These are phyloP conservation scores for Coturnix japonica DNA, from an alignment of 2,113 vertebrate species.

Conservation along the genomic window DNA sequence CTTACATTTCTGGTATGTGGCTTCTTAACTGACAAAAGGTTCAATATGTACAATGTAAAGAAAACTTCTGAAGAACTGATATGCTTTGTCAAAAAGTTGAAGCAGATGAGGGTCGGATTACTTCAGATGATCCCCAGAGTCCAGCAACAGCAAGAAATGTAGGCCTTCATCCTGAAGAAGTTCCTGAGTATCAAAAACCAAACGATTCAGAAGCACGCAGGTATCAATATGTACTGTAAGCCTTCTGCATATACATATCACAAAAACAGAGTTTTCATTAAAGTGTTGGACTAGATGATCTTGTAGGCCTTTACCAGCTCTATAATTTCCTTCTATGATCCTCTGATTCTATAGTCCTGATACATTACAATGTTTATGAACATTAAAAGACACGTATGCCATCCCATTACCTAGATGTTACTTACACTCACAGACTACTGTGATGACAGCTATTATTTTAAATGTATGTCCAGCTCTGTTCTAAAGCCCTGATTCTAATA, in stretches of 20 bases:
- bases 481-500: neutral
- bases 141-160: neutral
- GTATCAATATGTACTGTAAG: neutral
- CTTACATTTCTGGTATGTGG: constrained; percentile 22
- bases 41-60: accelerated
- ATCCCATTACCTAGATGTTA: neutral
- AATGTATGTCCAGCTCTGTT: neutral
- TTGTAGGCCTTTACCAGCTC: too few relatives aligned
- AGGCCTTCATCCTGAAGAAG: constrained; percentile 8
- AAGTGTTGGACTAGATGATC: too few relatives aligned
- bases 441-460: neutral
- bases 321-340: too few relatives aligned
- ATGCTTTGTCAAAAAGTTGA: neutral
- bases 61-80: neutral
- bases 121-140: constrained; percentile 24
- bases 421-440: neutral
- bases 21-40: neutral
- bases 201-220: neutral
- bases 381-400: neutral
- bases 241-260: neutral
- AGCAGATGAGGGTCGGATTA: neutral
- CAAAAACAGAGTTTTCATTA: neutral
- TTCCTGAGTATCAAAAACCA: neutral
- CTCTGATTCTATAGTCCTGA: too few relatives aligned
- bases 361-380: neutral